Evolutionary conservation across 2,888 invertebrate genomes (phyloP), one percentile per base, ranked within the genome.

Genomic region (Idaea dimidiata): DNA sequence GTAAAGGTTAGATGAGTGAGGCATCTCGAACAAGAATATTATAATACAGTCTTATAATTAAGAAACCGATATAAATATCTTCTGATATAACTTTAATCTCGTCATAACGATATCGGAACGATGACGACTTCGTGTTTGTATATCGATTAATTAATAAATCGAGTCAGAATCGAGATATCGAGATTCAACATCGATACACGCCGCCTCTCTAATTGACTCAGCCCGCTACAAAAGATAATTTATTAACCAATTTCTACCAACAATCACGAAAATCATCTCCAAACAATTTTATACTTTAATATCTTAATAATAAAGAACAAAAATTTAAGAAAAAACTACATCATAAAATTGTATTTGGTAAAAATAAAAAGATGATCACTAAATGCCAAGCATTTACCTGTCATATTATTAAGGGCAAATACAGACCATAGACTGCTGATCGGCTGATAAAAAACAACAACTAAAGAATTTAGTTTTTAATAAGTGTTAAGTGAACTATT

Each of bases 61-160:
- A 62, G 16, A 18, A 59, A 24, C 58, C 59, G 58, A 59, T 59
- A 56, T 56, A 54, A 57, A 60, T 59, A 60, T 57, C 58, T 24
- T 59, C 31, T 18, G 59, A 72, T 71, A 74, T 70, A 77, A 72
- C 77, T 80, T n/a, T 80, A 80, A 88, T 87, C 86, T 84, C 82
- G 85, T 87, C 83, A 77, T 78, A 78, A 76, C 75, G 78, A 83
- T 83, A 86, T 85, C 86, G 81, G 75, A 67, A 85, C 83, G 91
- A 89, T 87, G 91, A 90, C 89, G 89, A 87, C 72, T 80, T 82
- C 83, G 85, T 91, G 91, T 92, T 92, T 92, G 91, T 91, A 87
- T 89, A 91, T 90, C 90, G 91, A 92, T 91, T 91, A 91, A 92
- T 91, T 92, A 92, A 91, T 92, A 91, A 91, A 90, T 89, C 88